phyloP scores from a whole-genome alignment of 2,888 invertebrate species.

The Heliothis peltigera region DNA sequence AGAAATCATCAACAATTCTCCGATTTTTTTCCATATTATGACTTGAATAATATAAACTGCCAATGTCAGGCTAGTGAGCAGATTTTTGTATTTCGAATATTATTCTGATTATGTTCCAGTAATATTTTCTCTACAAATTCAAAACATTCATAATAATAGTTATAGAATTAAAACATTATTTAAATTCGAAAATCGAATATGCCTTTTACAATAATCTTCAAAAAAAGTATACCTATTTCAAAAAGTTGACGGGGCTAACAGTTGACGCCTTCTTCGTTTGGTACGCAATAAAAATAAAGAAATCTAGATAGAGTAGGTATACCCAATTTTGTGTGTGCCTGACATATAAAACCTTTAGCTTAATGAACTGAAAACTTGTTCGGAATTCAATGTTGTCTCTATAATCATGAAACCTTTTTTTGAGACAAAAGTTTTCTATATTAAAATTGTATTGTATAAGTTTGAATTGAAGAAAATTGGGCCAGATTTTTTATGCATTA shows the following conservation, averaged over 20 bases:
- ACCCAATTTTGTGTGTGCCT: slow-evolving; percentile 13
- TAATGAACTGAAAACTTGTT: slow-evolving; percentile 17
- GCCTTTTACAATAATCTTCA: no score
- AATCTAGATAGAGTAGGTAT: slow-evolving; percentile 22
- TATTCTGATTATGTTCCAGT: no score
- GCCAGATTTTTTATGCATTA: not conserved
- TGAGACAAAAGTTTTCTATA: not conserved
- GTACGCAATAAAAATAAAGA: slow-evolving; percentile 38
- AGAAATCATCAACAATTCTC: no score
- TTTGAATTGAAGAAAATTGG: slow-evolving; percentile 1
- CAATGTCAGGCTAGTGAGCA: no score
- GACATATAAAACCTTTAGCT: slow-evolving; percentile 11
- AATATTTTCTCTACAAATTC: no score
- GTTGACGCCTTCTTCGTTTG: slow-evolving; percentile 8
- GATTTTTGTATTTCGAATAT: no score
- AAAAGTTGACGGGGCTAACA: slow-evolving; percentile 9
- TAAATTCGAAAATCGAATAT: no score
- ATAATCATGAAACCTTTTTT: not conserved
- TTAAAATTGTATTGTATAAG: not conserved
- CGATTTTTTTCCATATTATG: no score
- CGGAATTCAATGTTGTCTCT: slow-evolving; percentile 1
- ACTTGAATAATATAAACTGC: no score
- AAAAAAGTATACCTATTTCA: not conserved
- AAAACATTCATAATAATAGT: no score
- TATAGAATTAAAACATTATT: no score